These are phyloP conservation scores for Anticlea derivata DNA, from an alignment of 2,888 invertebrate species.

Conservation along the genomic window DNA sequence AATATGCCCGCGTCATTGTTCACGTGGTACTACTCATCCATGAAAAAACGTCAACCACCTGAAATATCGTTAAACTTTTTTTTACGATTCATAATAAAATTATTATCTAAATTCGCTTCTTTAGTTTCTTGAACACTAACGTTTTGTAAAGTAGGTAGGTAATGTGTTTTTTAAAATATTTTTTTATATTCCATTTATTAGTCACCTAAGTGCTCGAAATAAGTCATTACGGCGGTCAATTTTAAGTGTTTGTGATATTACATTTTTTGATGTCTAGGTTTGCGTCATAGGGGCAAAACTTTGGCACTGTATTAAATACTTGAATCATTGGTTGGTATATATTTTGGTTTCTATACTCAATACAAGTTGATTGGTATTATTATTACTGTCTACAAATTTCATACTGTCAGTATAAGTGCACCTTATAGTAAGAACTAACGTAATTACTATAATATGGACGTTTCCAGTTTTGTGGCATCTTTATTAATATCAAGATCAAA, in stretches of 20 bases:
- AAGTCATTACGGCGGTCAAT: conserved; percentile 17
- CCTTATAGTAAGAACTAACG: conserved; percentile 36
- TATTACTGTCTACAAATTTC: conserved; percentile 49
- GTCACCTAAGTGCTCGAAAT: conserved; percentile 1
- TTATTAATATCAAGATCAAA: conserved; percentile 24
- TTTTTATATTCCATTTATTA: too few species aligned
- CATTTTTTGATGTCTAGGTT: conserved; percentile 40
- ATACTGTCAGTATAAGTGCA: conserved; percentile 38
- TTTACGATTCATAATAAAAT: conserved; percentile 22
- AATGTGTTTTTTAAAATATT: neutral
- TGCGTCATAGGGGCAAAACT: conserved; percentile 53
- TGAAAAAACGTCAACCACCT: too few species aligned
- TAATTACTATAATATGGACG: too few species aligned
- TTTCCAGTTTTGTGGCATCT: conserved; percentile 61
- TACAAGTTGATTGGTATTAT: conserved; percentile 49
- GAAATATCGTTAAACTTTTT: too few species aligned
- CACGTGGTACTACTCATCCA: too few species aligned
- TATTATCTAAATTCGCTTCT: neutral
- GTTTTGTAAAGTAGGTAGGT: neutral
- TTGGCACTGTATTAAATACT: conserved; percentile 54
- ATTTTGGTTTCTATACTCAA: conserved; percentile 58
- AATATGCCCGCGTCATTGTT: too few species aligned
- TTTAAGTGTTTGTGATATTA: conserved; percentile 2
- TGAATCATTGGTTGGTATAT: conserved; percentile 54
- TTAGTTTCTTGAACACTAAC: conserved; percentile 6